Percentiles rank a stretch among this genome's conserved stretches.
Evolutionary conservation across 35 echinoderm and acorn worm genomes (phyloP).

Genomic region (Acanthaster planci): DNA sequence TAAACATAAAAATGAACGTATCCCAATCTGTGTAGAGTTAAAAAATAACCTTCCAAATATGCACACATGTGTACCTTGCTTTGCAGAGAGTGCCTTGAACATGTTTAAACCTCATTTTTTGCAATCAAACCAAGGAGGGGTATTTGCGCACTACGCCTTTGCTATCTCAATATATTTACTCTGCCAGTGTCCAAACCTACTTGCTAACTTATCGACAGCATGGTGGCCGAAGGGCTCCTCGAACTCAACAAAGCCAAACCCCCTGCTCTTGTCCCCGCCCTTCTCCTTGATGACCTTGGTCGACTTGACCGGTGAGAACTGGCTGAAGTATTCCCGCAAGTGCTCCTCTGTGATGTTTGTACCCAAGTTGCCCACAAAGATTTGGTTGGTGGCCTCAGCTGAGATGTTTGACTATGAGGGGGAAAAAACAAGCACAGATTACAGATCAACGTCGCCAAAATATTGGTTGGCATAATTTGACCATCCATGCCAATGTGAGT

Average conservation of each 20-base stretch:
- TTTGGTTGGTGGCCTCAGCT: background rate
- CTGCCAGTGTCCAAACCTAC: background rate
- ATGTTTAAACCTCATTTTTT: too few relatives aligned
- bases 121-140: too few relatives aligned
- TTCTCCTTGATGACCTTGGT: slow-evolving; percentile 11
- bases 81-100: too few relatives aligned
- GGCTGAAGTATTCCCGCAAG: background rate
- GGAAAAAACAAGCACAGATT: background rate
- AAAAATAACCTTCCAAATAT: too few relatives aligned
- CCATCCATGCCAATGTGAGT: too few relatives aligned
- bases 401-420: slow-evolving; percentile 6
- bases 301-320: background rate
- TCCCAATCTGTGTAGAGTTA: too few relatives aligned
- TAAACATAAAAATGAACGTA: too few relatives aligned
- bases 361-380: background rate
- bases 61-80: too few relatives aligned
- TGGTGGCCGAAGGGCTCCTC: background rate
- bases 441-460: background rate
- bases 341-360: slow-evolving; percentile 17
- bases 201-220: background rate
- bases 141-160: background rate
- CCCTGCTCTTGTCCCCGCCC: background rate
- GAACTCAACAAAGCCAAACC: slow-evolving; percentile 2
- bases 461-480: background rate
- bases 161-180: background rate